phyloP scores from a whole-genome alignment of 2,888 invertebrate genomes.

The Callinectes sapidus region DNA sequence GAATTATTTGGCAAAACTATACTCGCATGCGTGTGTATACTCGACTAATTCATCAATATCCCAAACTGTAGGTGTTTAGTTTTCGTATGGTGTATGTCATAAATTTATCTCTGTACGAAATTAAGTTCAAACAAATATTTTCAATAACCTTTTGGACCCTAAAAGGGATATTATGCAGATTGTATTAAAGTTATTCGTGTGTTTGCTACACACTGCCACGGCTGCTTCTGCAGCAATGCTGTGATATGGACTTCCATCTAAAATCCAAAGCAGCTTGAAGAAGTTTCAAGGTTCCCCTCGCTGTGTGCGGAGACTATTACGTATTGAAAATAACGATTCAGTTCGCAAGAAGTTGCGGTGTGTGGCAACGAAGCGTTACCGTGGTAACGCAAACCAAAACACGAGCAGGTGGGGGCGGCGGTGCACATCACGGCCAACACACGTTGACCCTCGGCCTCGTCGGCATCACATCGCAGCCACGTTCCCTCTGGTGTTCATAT shows the following conservation, averaged over 20 bases:
- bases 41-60: neutral
- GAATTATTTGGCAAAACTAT: neutral
- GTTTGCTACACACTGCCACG: neutral
- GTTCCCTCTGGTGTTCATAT: neutral
- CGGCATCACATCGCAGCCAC: neutral
- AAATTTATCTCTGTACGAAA: neutral
- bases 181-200: neutral
- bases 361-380: neutral
- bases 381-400: constrained; percentile 8
- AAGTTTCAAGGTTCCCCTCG: neutral
- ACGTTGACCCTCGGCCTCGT: neutral
- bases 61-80: neutral
- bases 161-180: neutral
- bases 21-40: too few species aligned
- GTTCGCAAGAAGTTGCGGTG: neutral
- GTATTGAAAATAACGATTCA: constrained; percentile 16
- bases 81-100: neutral
- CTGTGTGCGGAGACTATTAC: constrained; percentile 14
- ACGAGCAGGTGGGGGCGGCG: constrained; percentile 8
- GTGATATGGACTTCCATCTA: neutral
- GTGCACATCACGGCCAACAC: constrained; percentile 17
- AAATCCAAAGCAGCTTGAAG: neutral
- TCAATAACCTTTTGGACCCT: neutral
- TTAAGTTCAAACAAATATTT: neutral
- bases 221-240: neutral